Evolutionary conservation across 2,797 vertebrate genomes (phyloP).

Genomic region (Ataeniobius toweri): DNA sequence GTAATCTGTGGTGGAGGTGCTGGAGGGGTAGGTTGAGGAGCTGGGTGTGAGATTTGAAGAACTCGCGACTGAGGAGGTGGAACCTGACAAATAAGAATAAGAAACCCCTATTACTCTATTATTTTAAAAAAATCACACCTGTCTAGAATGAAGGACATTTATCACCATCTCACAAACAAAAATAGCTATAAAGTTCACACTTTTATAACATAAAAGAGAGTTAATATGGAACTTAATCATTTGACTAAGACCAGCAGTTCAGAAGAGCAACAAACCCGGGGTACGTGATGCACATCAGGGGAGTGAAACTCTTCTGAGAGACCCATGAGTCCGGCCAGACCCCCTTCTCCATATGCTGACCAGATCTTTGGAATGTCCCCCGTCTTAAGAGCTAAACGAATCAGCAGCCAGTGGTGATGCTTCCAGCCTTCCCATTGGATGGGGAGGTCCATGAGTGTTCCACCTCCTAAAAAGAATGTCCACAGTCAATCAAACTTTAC

Average conservation of each 20-base stretch:
- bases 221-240: background rate
- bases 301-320: conserved; percentile 73
- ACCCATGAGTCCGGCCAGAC: conserved; percentile 74
- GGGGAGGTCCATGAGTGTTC: conserved; percentile 76
- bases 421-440: conserved; percentile 72
- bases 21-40: conserved; percentile 41
- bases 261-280: conserved; percentile 46
- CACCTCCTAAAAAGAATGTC: conserved; percentile 57
- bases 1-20: conserved; percentile 36
- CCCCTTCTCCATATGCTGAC: conserved; percentile 78
- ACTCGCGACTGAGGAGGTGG: conserved; percentile 42
- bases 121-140: background rate
- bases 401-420: conserved; percentile 87
- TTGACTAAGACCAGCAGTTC: background rate
- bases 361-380: conserved; percentile 80
- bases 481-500: background rate
- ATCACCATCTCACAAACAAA: background rate
- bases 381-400: conserved; percentile 87
- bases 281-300: conserved; percentile 53
- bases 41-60: conserved; percentile 46
- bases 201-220: background rate
- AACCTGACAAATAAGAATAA: conserved; percentile 44
- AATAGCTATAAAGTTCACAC: conserved; percentile 1
- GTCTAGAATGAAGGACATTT: background rate
- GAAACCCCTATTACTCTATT: background rate